A percentile compares a stretch with the other conserved stretches of the same genome.
These are phyloP conservation scores for Heterochromis multidens DNA, from an alignment of 2,113 vertebrate species.

Conservation along the genomic window DNA sequence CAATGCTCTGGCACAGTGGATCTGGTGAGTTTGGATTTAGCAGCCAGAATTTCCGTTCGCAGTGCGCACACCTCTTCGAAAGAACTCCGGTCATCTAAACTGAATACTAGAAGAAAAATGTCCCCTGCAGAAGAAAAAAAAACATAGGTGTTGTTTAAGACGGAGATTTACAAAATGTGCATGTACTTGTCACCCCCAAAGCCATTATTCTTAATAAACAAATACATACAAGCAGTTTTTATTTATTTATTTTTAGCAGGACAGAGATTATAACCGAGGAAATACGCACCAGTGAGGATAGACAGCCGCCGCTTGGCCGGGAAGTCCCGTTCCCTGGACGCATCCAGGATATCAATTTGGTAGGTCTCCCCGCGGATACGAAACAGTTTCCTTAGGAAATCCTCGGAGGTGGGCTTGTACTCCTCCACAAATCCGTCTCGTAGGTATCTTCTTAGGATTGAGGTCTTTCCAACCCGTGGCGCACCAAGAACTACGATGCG, in stretches of 20 bases:
- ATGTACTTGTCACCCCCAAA: not conserved
- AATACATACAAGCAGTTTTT: not conserved
- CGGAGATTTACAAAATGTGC: not conserved
- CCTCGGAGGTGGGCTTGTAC: conserved; percentile 77
- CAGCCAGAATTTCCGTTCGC: conserved; percentile 68
- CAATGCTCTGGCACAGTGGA: conserved; percentile 25
- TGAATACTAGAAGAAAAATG: conserved; percentile 78
- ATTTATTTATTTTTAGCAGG: not conserved
- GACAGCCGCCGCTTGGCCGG: conserved; percentile 77
- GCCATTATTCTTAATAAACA: not conserved
- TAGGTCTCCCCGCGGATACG: conserved; percentile 76
- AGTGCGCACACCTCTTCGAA: conserved; percentile 74
- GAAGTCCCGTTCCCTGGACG: conserved; percentile 74
- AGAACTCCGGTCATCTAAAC: conserved; percentile 73
- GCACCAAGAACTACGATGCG: conserved; percentile 79
- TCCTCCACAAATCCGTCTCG: conserved; percentile 74
- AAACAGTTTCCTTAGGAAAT: conserved; percentile 78
- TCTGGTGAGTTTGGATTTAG: conserved; percentile 71
- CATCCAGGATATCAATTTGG: conserved; percentile 78
- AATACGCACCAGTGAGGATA: conserved; percentile 76
- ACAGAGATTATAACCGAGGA: not conserved
- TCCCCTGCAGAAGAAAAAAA: conserved; percentile 63
- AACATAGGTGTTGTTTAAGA: not conserved
- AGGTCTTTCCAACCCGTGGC: conserved; percentile 77
- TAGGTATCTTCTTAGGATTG: conserved; percentile 75